Evolutionary conservation across 2,113 vertebrate species (phyloP).

Genomic region (Hypomesus transpacificus): DNA sequence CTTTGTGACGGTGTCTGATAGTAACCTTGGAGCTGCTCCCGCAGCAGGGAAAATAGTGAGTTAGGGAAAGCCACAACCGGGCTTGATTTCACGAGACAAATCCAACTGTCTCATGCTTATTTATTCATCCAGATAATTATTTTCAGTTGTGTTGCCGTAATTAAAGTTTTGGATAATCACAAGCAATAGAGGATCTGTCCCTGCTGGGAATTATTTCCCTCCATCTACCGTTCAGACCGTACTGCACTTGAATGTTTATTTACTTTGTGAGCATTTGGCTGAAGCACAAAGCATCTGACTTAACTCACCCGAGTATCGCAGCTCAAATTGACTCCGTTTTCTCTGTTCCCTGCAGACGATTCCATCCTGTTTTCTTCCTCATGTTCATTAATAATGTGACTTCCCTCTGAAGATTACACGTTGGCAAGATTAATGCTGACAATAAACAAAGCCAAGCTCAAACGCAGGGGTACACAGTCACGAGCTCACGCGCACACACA

Average conservation of each 20-base stretch:
- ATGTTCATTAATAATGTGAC: background rate
- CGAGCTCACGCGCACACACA: background rate
- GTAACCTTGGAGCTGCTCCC: too few relatives aligned
- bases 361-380: slow-evolving; percentile 11
- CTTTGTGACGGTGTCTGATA: too few relatives aligned
- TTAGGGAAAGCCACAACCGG: too few relatives aligned
- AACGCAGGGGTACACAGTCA: background rate
- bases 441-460: background rate
- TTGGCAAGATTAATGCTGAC: slow-evolving; percentile 15
- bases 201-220: slow-evolving; percentile 10
- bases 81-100: too few relatives aligned
- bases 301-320: background rate
- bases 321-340: slow-evolving; percentile 7
- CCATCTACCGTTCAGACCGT: too few relatives aligned
- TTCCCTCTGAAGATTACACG: slow-evolving; percentile 5
- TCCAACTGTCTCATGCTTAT: background rate
- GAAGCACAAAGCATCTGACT: background rate
- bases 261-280: background rate
- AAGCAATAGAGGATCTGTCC: slow-evolving; percentile 11
- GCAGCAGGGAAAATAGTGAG: too few relatives aligned
- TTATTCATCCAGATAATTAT: background rate
- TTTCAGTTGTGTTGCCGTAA: slow-evolving; percentile 19
- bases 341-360: background rate
- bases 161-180: slow-evolving; percentile 28
- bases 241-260: background rate